Percentiles rank a stretch among this genome's conserved stretches.
Conservation (phyloP, 2,888 invertebrate species). For the Hermaeophaga mercurialis region DNA sequence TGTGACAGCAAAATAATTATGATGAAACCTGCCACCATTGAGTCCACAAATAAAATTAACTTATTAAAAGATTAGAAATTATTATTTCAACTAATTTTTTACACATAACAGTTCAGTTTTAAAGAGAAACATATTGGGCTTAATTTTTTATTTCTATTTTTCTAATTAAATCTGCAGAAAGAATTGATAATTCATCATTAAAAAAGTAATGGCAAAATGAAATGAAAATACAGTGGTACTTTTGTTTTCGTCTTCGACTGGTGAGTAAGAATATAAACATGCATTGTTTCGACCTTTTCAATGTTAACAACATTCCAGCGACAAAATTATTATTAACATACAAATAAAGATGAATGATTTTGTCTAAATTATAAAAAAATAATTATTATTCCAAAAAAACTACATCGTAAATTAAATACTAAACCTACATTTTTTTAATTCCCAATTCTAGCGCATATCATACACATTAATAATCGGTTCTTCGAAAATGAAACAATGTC, state of each 20-base stretch:
- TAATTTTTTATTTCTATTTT: no score
- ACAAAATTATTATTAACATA: not conserved
- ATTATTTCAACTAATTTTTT: not conserved
- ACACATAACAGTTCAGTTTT: no score
- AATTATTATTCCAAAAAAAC: not conserved
- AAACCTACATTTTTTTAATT: not conserved
- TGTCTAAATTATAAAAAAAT: constrained; percentile 2
- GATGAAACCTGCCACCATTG: constrained; percentile 1
- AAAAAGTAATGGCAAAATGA: no score
- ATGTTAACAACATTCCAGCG: constrained; percentile 11
- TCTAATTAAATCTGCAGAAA: no score
- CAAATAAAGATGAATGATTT: constrained; percentile 8
- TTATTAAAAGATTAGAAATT: constrained; percentile 3
- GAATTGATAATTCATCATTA: no score
- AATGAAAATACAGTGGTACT: no score
- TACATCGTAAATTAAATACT: not conserved
- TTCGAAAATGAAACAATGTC: not conserved
- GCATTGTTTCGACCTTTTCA: constrained; percentile 5
- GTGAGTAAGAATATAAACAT: no score
- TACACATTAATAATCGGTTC: not conserved
- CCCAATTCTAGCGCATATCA: not conserved
- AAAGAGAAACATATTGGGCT: no score
- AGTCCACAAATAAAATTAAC: constrained; percentile 3
- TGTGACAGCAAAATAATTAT: constrained; percentile 11
- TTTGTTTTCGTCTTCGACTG: no score